Base-by-base conservation (phyloP, 2,113 vertebrate species). In the Oceanodroma tethys region DNA sequence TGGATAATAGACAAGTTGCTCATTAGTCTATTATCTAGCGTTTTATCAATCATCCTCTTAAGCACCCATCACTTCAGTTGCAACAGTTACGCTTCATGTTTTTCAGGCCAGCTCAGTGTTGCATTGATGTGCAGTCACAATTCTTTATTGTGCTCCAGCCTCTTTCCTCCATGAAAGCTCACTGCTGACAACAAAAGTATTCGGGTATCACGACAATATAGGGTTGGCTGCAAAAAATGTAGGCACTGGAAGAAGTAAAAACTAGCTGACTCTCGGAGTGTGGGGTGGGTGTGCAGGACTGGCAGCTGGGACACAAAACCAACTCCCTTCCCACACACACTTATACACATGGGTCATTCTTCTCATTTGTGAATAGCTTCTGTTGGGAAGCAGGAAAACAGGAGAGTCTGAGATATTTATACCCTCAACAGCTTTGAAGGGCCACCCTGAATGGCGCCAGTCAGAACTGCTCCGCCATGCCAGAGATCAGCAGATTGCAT, bases 61-160 rank as follows among this genome's bases (percentile, higher is more conserved):
- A 82, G 43, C 16, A 56, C 23, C 30, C 32, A 23, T 82, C 36
- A 29, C 62, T 93, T 90, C 13, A 36, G 59, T 32, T 79, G n/a
- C 52, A 67, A 29, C 0, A 2, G 38, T 50, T 79, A 11, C 0
- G 1, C 47, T 43, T 71, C 23, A 1, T 67, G 10, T 62, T 94
- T 72, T 84, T 81, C 81, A 73, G 42, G 29, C 71, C 40, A 52
- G 53, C 16, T 86, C 29, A 14, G 45, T 36, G 32, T 48, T 87
- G 27, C 15, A 11, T 66, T 62, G 88, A 60, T 0, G 0, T 34
- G 27, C 21, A 25, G 30, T 40, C 50, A 62, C 16, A 71, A 17
- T 71, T 88, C 47, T 47, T 92, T 83, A n/a, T 55, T 81, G 25
- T 23, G 42, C 47, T 83, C 25, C 48, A 58, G 38, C 8, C 29